phyloP scores from a whole-genome alignment of 2,113 vertebrate species.

The Corydoras maculifer region DNA sequence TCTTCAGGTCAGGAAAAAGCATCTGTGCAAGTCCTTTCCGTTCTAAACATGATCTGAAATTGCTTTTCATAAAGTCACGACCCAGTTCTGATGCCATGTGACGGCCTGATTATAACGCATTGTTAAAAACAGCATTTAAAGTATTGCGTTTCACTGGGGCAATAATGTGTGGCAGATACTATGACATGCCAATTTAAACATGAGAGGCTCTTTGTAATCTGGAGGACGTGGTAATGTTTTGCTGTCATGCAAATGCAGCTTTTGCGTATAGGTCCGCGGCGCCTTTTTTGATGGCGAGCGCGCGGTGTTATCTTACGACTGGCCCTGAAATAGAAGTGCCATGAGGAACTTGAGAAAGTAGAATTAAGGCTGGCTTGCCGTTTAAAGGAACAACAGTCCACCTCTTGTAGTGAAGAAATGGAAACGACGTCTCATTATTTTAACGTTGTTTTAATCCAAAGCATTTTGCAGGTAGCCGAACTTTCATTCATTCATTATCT shows the following conservation, averaged over 20 bases:
- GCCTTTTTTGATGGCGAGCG: background rate
- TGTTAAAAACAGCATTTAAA: background rate
- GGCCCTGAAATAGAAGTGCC: constrained; percentile 53
- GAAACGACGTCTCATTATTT: no score
- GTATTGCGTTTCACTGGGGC: constrained; percentile 1
- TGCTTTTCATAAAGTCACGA: background rate
- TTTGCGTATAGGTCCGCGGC: background rate
- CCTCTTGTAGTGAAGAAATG: background rate
- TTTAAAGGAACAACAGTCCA: background rate
- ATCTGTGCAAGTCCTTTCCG: no score
- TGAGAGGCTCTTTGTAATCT: constrained; percentile 18
- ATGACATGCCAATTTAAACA: constrained; percentile 5
- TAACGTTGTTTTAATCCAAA: no score
- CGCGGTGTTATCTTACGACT: constrained; percentile 42
- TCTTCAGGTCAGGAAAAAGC: no score
- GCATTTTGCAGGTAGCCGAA: no score
- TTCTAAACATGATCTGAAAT: no score
- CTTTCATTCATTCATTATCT: no score
- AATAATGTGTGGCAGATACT: constrained; percentile 7
- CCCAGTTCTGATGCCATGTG: background rate
- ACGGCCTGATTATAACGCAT: background rate
- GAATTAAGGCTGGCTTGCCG: constrained; percentile 53
- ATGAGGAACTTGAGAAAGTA: constrained; percentile 61
- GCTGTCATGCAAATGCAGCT: constrained; percentile 2
- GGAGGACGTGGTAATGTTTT: background rate